Percentiles rank a stretch among this genome's conserved stretches.
Evolutionary conservation across 2,797 vertebrate species (phyloP).

Genomic region (Danionella dracula): DNA sequence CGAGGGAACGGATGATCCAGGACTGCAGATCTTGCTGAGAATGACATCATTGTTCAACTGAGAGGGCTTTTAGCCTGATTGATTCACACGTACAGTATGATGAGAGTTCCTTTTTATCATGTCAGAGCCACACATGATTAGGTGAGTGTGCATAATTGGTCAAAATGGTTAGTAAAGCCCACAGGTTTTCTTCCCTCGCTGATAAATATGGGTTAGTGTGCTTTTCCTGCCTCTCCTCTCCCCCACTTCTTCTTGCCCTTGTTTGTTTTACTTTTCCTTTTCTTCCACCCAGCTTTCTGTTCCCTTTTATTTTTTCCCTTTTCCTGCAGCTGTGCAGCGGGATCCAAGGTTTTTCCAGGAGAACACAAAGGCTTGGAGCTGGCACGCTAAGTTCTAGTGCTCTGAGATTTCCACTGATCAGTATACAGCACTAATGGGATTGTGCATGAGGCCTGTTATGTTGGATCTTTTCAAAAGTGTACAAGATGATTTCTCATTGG

Average conservation of each 20-base stretch:
- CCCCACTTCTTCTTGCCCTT: slow-evolving; percentile 24
- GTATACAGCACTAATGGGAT: neutral
- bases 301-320: slow-evolving; percentile 28
- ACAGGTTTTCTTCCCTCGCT: slow-evolving; percentile 38
- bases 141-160: neutral
- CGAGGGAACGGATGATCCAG: slow-evolving; percentile 32
- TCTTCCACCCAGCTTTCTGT: slow-evolving; percentile 40
- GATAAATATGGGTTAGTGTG: slow-evolving; percentile 73
- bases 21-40: slow-evolving; percentile 50
- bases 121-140: neutral
- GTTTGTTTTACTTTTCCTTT: slow-evolving; percentile 40
- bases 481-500: neutral
- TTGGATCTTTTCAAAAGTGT: neutral
- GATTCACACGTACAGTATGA: slow-evolving; percentile 37
- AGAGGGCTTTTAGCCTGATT: slow-evolving; percentile 65
- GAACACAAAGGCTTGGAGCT: slow-evolving; percentile 27
- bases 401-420: neutral
- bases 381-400: neutral
- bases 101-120: neutral
- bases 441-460: neutral
- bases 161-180: neutral
- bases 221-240: slow-evolving; percentile 44
- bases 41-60: slow-evolving; percentile 59
- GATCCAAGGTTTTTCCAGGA: slow-evolving; percentile 40
- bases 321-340: slow-evolving; percentile 43